A percentile compares a stretch with the other conserved stretches of the same genome.
Evolutionary conservation across 2,113 vertebrate genomes (phyloP).

Genomic region (Myanophis thanlyinensis): DNA sequence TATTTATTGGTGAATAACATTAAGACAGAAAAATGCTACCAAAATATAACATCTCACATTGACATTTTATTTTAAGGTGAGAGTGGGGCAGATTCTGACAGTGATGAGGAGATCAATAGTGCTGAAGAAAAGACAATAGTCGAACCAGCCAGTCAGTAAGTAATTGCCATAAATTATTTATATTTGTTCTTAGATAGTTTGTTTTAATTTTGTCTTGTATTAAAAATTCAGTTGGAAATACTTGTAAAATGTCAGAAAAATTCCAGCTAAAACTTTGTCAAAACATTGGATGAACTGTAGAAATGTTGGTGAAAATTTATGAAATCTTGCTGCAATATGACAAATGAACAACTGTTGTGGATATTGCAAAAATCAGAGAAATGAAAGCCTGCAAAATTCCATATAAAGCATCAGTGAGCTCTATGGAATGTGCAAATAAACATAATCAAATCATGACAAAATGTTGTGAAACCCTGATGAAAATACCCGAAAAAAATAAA

Average conservation of each 20-base stretch:
- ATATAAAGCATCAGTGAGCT: not conserved
- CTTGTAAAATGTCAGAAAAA: not conserved
- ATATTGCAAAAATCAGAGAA: not conserved
- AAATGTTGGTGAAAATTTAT: not conserved
- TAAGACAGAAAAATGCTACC: constrained; percentile 14
- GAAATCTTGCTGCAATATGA: not conserved
- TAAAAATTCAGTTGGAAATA: not conserved
- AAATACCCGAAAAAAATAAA: not conserved
- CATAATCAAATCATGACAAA: not conserved
- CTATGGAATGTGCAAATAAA: not conserved
- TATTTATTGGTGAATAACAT: not conserved
- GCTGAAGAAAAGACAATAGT: constrained; percentile 66
- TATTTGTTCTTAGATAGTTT: not conserved
- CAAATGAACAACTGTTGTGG: not conserved
- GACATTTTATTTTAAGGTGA: constrained; percentile 73
- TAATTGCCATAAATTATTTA: constrained; percentile 41
- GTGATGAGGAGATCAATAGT: constrained; percentile 73
- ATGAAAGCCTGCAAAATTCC: not conserved
- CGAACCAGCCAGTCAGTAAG: constrained; percentile 81
- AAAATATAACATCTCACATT: constrained; percentile 40
- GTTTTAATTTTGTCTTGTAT: not conserved
- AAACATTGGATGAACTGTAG: too few species aligned
- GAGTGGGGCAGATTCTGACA: constrained; percentile 72
- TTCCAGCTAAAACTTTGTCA: not conserved
- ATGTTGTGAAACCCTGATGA: not conserved